phyloP scores from a whole-genome alignment of 2,797 vertebrate species.

The Squalus acanthias region DNA sequence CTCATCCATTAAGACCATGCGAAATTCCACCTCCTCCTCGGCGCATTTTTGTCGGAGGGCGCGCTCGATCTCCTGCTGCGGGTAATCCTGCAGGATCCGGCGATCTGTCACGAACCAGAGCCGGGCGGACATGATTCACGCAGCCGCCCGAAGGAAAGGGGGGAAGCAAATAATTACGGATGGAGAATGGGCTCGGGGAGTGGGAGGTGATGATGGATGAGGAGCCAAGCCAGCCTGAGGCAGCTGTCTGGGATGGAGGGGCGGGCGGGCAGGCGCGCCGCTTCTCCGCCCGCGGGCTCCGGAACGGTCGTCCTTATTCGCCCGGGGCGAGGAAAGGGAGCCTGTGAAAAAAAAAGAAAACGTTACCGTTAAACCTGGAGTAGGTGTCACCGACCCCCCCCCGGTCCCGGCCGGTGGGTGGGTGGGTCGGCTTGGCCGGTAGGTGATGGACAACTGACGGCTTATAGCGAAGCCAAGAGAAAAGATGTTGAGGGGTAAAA shows the following conservation, averaged over 20 bases:
- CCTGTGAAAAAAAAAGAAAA: not conserved
- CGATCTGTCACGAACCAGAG: conserved; percentile 86
- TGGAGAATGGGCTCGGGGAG: not conserved
- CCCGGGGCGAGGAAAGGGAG: not conserved
- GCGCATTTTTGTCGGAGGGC: conserved; percentile 79
- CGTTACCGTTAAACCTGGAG: not conserved
- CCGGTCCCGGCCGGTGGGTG: not conserved
- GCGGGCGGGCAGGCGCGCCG: not conserved
- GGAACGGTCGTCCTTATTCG: not conserved
- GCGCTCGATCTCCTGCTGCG: conserved; percentile 80
- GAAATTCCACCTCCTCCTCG: conserved; percentile 81
- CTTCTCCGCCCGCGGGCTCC: not conserved
- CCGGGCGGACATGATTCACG: conserved; percentile 69
- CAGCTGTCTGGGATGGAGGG: not conserved
- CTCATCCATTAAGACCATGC: conserved; percentile 81
- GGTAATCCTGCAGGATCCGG: conserved; percentile 82
- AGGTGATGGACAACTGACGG: not conserved
- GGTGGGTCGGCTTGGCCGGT: not conserved
- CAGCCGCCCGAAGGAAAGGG: not conserved
- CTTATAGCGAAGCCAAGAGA: not conserved
- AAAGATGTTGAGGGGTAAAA: not conserved
- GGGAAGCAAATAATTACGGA: not conserved
- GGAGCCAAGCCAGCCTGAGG: not conserved
- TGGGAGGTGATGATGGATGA: not conserved
- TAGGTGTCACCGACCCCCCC: not conserved